A percentile compares a stretch with the other conserved stretches of the same genome.
Conservation (phyloP, 2,888 invertebrate species). For the Macaria notata region DNA sequence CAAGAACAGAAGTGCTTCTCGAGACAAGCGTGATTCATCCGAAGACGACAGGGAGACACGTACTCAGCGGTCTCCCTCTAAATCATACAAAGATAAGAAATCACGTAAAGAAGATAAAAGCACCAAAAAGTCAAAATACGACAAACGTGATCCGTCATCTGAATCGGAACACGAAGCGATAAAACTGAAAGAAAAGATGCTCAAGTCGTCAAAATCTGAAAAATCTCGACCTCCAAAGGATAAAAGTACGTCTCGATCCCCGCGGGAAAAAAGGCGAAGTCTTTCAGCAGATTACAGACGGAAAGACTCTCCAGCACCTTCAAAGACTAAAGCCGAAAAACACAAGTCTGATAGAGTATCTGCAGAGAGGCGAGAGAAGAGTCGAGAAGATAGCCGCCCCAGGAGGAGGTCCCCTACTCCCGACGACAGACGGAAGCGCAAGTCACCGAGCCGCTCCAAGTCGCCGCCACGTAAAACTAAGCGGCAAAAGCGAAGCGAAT, state of each 20-base stretch:
- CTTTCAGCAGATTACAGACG: constrained; percentile 49
- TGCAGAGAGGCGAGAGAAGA: constrained; percentile 47
- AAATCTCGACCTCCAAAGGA: constrained; percentile 51
- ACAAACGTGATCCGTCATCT: constrained; percentile 50
- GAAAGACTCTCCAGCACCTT: constrained; percentile 47
- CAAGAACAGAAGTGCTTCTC: constrained; percentile 52
- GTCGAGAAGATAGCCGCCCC: constrained; percentile 22
- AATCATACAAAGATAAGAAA: constrained; percentile 47
- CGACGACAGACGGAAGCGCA: constrained; percentile 21
- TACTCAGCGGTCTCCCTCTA: constrained; percentile 44
- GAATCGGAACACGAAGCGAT: constrained; percentile 58
- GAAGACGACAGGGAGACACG: constrained; percentile 48
- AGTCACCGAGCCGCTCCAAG: constrained; percentile 50
- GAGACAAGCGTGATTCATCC: constrained; percentile 53
- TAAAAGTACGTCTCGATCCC: constrained; percentile 40
- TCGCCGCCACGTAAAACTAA: constrained; percentile 51
- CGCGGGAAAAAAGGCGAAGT: constrained; percentile 49
- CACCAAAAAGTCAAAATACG: constrained; percentile 49
- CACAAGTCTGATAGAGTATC: constrained; percentile 46
- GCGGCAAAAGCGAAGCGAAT: constrained; percentile 50
- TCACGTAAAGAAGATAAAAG: constrained; percentile 51
- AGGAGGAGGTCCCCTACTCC: constrained; percentile 25
- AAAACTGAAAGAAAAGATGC: constrained; percentile 47
- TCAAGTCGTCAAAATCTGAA: constrained; percentile 34
- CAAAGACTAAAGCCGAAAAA: constrained; percentile 51